These are phyloP conservation scores for Xerus rutilus DNA, from an alignment of 2,797 vertebrate genomes.

Conservation along the genomic window DNA sequence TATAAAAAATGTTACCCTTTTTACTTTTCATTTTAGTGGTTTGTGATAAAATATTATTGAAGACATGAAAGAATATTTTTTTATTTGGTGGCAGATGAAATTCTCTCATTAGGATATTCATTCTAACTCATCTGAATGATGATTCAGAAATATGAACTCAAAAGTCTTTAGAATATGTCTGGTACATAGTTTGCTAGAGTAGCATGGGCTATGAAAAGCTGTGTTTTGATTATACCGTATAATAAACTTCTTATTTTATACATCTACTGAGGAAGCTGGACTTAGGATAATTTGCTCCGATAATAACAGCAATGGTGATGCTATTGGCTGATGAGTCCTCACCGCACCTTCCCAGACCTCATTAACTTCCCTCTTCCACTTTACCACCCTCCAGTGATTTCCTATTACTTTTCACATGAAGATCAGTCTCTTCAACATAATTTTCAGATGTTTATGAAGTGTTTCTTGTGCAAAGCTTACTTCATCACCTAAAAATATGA, in stretches of 20 bases:
- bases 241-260: neutral
- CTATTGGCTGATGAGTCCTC: too few relatives aligned
- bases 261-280: neutral
- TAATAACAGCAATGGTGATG: neutral
- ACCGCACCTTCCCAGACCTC: neutral
- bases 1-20: neutral
- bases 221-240: neutral
- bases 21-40: slow-evolving; percentile 30
- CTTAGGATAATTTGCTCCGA: neutral
- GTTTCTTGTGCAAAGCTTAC: slow-evolving; percentile 33
- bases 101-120: neutral
- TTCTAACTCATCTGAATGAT: slow-evolving; percentile 3
- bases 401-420: neutral
- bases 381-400: neutral
- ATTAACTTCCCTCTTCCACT: neutral
- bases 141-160: neutral
- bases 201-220: neutral
- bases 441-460: neutral
- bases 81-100: slow-evolving; percentile 48
- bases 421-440: neutral
- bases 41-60: slow-evolving; percentile 57
- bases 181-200: neutral
- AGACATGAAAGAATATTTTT: slow-evolving; percentile 38
- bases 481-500: neutral
- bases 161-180: neutral